Percentiles rank a stretch among this genome's conserved stretches.
phyloP scores from a whole-genome alignment of 2,113 vertebrate genomes.

The Triplophysa tibetana region DNA sequence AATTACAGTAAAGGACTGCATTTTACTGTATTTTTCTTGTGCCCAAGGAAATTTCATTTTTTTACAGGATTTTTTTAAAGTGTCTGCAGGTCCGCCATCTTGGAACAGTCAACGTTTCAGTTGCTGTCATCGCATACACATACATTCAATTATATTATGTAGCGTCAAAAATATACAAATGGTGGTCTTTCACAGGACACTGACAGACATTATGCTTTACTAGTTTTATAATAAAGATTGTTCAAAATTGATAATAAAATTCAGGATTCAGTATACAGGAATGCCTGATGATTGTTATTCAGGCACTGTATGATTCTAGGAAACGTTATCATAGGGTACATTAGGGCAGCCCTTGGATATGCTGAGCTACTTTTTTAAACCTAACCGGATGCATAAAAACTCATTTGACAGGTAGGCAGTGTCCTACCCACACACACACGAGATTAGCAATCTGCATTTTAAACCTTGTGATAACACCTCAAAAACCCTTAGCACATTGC shows the following conservation, averaged over 20 bases:
- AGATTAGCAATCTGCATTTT: neutral
- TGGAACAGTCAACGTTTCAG: too few relatives aligned
- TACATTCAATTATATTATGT: too few relatives aligned
- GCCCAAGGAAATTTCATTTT: too few relatives aligned
- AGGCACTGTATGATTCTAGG: neutral
- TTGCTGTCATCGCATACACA: too few relatives aligned
- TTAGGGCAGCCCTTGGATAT: too few relatives aligned
- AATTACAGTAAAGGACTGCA: too few relatives aligned
- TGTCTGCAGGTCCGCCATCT: too few relatives aligned
- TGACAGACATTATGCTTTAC: too few relatives aligned
- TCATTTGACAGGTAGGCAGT: neutral
- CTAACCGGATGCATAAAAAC: neutral
- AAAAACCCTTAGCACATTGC: neutral
- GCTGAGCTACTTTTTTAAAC: neutral
- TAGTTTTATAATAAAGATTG: neutral
- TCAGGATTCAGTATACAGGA: neutral
- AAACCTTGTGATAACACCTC: conserved; percentile 3
- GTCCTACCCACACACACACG: neutral
- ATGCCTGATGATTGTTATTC: conserved; percentile 1
- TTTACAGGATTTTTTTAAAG: too few relatives aligned
- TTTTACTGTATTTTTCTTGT: too few relatives aligned
- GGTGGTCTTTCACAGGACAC: too few relatives aligned
- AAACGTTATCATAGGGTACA: neutral
- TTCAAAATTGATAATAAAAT: conserved; percentile 5
- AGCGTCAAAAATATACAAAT: too few relatives aligned